Base-by-base conservation (phyloP, 2,888 invertebrate genomes). In the Anticlea derivata region DNA sequence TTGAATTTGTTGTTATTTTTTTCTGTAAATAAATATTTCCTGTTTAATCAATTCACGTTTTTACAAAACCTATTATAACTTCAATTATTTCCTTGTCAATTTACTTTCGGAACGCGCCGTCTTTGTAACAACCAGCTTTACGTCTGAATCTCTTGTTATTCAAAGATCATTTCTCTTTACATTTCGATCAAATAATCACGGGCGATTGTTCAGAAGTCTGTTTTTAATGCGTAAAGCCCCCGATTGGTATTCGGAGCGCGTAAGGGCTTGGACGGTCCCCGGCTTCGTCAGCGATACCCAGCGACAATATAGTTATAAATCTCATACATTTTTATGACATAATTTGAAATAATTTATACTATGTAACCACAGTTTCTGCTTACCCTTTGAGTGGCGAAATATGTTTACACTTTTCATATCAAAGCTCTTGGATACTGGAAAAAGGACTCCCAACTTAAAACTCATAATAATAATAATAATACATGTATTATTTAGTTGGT, bases 261-360 rank as follows among this genome's bases (percentile, higher is more conserved):
- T 66, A 61, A 60, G 48, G 72, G 67, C 65, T 73, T 41, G 59
- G 47, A 52, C 57, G 58, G 60, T 62, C 56, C 49, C 63, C 20
- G 55, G 65, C 58, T 61, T 55, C 58, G 66, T 75, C 74, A 69
- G 62, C 68, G 60, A 71, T 71, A 64, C 63, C 68, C 66, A 63
- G 65, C 66, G 68, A 79, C 78, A 80, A 81, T 78, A 76, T 67
- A 60, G 63, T 64, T 66, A 70, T 73, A 80, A 80, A 80, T 79
- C 80, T 82, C 81, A 81, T 82, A 81, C 79, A 81, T 82, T 82
- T 82, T 81, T 79, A 82, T 81, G 65, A 73, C 70, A 68, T 68
- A 68, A 77, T 81, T 80, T 73, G 72, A 73, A 76, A 75, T 75
- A 73, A 73, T 76, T 74, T 56, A 40, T 53, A 49, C 51, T 47